Percentiles rank a stretch among this genome's conserved stretches.
Conservation (phyloP, 1,140 invertebrate species). For the Tetramorium simillimum region DNA sequence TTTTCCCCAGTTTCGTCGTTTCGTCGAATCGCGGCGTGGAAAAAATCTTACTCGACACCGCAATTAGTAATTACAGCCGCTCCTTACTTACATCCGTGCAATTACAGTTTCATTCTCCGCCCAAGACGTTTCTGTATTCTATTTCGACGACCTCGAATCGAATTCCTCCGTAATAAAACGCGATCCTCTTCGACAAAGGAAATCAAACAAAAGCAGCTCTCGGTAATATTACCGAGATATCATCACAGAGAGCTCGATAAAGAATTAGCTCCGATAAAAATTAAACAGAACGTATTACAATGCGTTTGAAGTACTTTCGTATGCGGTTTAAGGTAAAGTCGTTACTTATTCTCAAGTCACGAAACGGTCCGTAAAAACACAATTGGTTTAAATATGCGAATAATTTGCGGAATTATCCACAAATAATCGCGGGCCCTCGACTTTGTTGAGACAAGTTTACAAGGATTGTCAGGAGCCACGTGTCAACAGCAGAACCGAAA, state of each 20-base stretch:
- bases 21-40: not conserved
- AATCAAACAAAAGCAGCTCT: not conserved
- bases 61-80: not conserved
- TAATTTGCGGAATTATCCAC: conserved; percentile 34
- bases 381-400: conserved; percentile 12
- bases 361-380: conserved; percentile 11
- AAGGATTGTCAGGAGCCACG: conserved; percentile 33
- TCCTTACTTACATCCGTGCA: not conserved
- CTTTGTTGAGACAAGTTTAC: conserved; percentile 5
- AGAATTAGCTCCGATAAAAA: not conserved
- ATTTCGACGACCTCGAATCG: not conserved
- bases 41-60: not conserved
- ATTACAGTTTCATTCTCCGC: not conserved
- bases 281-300: not conserved
- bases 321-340: not conserved
- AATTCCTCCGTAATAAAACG: not conserved
- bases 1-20: not conserved
- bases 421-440: not conserved
- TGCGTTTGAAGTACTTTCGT: not conserved
- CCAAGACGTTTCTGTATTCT: not conserved
- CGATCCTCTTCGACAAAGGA: not conserved
- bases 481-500: conserved; percentile 34
- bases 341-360: not conserved
- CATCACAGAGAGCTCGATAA: not conserved
- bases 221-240: not conserved